Evolutionary conservation across 2,888 invertebrate species (phyloP), one percentile per base, ranked within the genome.

Genomic region (Chrysolina americana): DNA sequence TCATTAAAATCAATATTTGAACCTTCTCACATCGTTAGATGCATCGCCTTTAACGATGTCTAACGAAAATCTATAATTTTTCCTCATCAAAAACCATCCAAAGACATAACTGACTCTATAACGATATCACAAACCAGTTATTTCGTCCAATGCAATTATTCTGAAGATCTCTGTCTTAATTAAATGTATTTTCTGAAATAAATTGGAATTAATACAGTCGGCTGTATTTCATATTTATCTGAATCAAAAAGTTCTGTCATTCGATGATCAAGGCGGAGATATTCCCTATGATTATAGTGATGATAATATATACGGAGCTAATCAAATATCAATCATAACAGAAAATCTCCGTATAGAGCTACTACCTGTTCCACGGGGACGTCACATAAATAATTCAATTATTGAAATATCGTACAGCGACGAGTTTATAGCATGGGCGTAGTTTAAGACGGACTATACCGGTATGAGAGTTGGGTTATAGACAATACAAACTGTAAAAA

Each of bases 311-410:
- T 79, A 75, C 78, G 78, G 73, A 78, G 77, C 81, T 81, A 84
- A 84, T 84, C 83, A 84, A 85, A 85, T 83, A 85, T 84, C 83
- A 84, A 84, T 84, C 83, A 83, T 84, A 83, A 81, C 82, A 79
- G 80, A 76, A 82, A 79, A 75, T 68, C 50, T 70, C 48, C 50
- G 76, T 79, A 74, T 78, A 74, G 75, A 78, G 81, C 79, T 53
- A 80, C 81, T 81, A 82, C 73, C 70, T 64, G 75, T 70, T 68
- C 64, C 68, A 66, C 50, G 59, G 71, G 68, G 80, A 81, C 79
- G 73, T 78, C 77, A 81, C 82, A 86, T 87, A 87, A 87, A 87
- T 87, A 87, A 87, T 87, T 87, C 86, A 87, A 85, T 87, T 87
- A 86, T 86, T 86, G 85, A 86, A 86, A 86, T 86, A 82, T 83